Evolutionary conservation across 2,113 vertebrate species (phyloP).

Genomic region (Paralichthys olivaceus): DNA sequence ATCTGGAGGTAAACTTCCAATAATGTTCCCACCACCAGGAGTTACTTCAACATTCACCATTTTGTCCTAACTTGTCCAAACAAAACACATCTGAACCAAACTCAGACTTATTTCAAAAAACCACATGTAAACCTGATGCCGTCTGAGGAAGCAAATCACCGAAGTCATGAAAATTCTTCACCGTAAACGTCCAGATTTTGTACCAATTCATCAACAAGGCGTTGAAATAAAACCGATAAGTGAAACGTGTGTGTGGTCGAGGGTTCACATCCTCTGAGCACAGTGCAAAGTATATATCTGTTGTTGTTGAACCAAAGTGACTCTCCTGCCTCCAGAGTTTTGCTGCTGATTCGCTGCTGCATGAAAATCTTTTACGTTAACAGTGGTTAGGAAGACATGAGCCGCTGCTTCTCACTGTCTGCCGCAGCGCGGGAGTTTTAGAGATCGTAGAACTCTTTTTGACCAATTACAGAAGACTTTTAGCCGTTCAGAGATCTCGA

Average conservation of each 20-base stretch:
- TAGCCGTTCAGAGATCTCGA: slow-evolving; percentile 58
- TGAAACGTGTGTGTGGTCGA: too few relatives aligned
- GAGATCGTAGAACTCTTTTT: slow-evolving; percentile 35
- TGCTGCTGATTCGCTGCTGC: too few relatives aligned
- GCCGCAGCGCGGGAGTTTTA: neutral
- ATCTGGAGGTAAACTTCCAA: too few relatives aligned
- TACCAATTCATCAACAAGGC: neutral
- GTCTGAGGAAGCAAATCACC: neutral
- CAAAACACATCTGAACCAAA: neutral
- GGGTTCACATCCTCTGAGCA: neutral
- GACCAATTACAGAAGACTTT: slow-evolving; percentile 58
- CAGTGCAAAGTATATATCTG: neutral
- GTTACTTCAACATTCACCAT: too few relatives aligned
- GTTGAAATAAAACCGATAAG: neutral
- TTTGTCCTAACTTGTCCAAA: too few relatives aligned
- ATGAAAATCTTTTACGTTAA: neutral
- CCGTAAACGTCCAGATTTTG: neutral
- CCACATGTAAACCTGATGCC: neutral
- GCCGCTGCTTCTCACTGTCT: neutral
- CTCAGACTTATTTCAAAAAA: too few relatives aligned
- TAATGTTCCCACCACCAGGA: too few relatives aligned
- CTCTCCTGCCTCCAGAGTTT: too few relatives aligned
- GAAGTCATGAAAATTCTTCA: neutral
- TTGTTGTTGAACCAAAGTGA: too few relatives aligned
- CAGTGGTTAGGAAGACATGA: neutral